Conservation (phyloP, 2,888 invertebrate genomes). For the Patella depressa region DNA sequence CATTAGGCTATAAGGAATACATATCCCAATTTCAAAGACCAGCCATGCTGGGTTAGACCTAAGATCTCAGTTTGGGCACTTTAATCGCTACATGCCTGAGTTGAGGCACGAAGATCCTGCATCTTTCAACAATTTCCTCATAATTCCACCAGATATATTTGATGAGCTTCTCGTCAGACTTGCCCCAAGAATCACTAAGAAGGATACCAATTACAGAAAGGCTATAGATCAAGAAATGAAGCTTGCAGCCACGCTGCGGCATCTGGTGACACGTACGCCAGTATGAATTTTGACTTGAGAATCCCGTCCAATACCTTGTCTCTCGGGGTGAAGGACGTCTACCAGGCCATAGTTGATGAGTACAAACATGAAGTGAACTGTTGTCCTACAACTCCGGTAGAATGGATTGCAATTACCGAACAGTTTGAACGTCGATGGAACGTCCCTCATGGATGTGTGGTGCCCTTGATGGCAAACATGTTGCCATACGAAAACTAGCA, state of each 20-base stretch:
- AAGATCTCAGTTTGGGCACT: conserved; percentile 1
- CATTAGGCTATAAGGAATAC: too few relatives aligned
- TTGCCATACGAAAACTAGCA: conserved; percentile 36
- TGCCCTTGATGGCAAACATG: conserved; percentile 48
- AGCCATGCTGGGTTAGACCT: neutral
- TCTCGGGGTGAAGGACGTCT: conserved; percentile 57
- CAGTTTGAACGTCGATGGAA: conserved; percentile 40
- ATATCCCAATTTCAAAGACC: too few relatives aligned
- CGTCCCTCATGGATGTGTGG: conserved; percentile 42
- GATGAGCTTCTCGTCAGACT: conserved; percentile 14
- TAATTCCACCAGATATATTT: conserved; percentile 12
- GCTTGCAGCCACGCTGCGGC: conserved; percentile 24
- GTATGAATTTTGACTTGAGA: conserved; percentile 57
- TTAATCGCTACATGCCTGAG: conserved; percentile 3
- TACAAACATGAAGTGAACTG: conserved; percentile 32
- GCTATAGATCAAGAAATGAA: conserved; percentile 24
- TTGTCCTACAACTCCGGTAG: conserved; percentile 35
- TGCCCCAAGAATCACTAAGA: conserved; percentile 14
- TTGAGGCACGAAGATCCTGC: conserved; percentile 14
- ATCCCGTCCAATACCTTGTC: conserved; percentile 59
- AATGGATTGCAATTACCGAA: conserved; percentile 39
- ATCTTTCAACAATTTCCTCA: conserved; percentile 4
- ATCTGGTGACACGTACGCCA: conserved; percentile 13
- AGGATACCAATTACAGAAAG: conserved; percentile 27
- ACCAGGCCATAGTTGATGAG: conserved; percentile 42